phyloP scores from a whole-genome alignment of 2,888 invertebrate genomes.

The Penaeus monodon region DNA sequence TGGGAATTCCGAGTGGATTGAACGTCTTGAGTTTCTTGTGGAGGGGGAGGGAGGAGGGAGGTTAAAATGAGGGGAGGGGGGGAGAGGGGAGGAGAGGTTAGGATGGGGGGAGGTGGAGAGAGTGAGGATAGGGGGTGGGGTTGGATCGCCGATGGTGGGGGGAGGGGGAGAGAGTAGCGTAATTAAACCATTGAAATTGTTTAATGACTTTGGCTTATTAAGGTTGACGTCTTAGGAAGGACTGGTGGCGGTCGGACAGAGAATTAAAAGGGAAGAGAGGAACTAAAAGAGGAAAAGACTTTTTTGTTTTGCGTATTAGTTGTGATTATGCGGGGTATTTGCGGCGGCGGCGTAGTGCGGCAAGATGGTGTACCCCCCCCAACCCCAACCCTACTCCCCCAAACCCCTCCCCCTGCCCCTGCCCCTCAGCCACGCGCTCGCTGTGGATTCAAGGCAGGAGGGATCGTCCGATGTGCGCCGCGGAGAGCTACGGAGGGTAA shows the following conservation, averaged over 20 bases:
- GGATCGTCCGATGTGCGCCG: no score
- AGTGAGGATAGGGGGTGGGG: constrained; percentile 2
- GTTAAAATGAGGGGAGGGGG: constrained; percentile 7
- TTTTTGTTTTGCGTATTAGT: no score
- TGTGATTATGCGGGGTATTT: no score
- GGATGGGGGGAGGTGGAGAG: constrained; percentile 1
- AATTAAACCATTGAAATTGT: constrained; percentile 17
- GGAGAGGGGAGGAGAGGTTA: background rate
- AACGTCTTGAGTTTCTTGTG: background rate
- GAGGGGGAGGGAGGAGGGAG: constrained; percentile 16
- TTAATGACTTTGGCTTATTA: constrained; percentile 19
- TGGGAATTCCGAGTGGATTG: background rate
- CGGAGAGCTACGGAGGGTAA: no score
- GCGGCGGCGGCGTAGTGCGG: no score
- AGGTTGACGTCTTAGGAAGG: background rate
- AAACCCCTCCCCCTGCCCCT: no score
- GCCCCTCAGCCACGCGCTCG: no score
- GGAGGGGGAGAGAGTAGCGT: background rate
- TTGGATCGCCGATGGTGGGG: background rate
- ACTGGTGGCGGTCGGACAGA: background rate
- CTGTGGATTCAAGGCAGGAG: no score
- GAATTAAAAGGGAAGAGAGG: background rate
- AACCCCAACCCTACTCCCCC: no score
- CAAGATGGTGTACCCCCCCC: no score
- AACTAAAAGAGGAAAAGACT: background rate